phyloP scores from a whole-genome alignment of 1,140 invertebrate genomes.

The Bombus polaris region DNA sequence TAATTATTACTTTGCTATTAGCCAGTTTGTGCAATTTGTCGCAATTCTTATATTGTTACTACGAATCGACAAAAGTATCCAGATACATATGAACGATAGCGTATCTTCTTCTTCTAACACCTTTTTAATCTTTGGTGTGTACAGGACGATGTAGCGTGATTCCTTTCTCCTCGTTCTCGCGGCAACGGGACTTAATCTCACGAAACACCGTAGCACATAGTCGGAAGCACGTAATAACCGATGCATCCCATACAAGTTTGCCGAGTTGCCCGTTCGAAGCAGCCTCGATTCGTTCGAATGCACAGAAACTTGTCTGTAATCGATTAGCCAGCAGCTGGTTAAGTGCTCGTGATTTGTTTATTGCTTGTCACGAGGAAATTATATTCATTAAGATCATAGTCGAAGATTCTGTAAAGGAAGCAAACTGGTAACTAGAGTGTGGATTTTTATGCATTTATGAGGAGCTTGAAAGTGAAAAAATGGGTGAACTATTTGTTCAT shows the following conservation, averaged over 20 bases:
- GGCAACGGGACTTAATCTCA: conserved; percentile 28
- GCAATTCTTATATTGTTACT: neutral
- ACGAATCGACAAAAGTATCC: neutral
- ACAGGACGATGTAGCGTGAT: neutral
- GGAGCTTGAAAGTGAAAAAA: no score
- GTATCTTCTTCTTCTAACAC: neutral
- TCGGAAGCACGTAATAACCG: conserved; percentile 49
- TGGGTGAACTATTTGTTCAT: no score
- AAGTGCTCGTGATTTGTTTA: neutral
- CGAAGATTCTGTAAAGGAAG: neutral
- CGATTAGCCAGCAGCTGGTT: neutral
- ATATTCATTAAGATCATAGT: neutral
- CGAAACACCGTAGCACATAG: conserved; percentile 29
- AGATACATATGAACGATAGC: neutral
- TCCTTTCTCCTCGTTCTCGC: neutral
- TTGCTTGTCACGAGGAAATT: neutral
- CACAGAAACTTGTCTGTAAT: conserved; percentile 15
- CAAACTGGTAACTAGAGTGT: neutral
- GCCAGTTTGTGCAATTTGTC: no score
- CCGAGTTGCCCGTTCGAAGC: neutral
- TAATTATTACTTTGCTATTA: no score
- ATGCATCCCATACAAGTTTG: conserved; percentile 31
- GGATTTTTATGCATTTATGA: neutral
- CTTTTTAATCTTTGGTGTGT: neutral
- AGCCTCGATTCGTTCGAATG: conserved; percentile 18